A percentile compares a stretch with the other conserved stretches of the same genome.
Conservation (phyloP, 2,888 invertebrate species). For the Bimastos eiseni region DNA sequence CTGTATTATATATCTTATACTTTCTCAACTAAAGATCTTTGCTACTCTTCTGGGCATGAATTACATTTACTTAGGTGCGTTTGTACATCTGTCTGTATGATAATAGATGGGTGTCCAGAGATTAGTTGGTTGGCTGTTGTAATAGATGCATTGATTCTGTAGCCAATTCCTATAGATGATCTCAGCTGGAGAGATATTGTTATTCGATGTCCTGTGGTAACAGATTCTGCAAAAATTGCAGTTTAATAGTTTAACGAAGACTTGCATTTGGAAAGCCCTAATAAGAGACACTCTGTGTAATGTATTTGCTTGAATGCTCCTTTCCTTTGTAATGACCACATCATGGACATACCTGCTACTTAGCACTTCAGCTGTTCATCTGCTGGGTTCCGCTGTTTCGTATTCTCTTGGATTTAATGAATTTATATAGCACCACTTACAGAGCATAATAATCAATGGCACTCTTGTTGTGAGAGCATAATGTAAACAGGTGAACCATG, state of each 20-base stretch:
- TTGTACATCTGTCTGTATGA: not conserved
- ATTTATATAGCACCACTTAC: no score
- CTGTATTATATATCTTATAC: not conserved
- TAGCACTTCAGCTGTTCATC: no score
- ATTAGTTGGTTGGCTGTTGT: not conserved
- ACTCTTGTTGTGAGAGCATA: not conserved
- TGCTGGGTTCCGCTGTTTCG: not conserved
- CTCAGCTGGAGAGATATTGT: not conserved
- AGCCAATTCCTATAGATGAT: not conserved
- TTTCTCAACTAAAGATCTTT: not conserved
- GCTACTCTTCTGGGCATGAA: not conserved
- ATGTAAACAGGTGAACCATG: not conserved
- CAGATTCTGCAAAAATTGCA: not conserved
- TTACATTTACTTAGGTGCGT: not conserved
- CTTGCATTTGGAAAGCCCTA: not conserved
- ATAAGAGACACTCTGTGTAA: not conserved
- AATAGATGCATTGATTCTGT: not conserved
- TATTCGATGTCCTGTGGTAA: not conserved
- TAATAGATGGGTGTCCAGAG: not conserved
- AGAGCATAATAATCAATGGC: not conserved
- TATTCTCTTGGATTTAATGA: not conserved
- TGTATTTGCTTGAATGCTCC: not conserved
- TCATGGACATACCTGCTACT: not conserved
- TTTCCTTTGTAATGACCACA: not conserved
- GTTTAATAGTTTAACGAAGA: not conserved